Conservation (phyloP, 1,140 invertebrate genomes). For the Orius insidiosus region DNA sequence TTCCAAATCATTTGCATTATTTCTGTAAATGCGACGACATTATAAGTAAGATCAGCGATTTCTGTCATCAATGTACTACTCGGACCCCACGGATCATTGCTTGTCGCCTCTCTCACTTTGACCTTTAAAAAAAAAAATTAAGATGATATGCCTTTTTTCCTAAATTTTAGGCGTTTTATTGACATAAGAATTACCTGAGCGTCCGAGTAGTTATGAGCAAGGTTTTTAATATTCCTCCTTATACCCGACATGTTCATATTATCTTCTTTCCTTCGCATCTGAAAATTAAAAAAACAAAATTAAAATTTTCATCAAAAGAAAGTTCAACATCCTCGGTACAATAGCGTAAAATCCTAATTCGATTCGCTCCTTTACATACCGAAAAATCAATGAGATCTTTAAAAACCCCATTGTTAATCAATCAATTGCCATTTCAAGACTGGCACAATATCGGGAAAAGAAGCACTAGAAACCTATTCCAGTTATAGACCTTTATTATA, state of each 20-base stretch:
- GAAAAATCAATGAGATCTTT: too few species aligned
- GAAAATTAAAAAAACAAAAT: constrained; percentile 20
- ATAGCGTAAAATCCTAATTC: neutral
- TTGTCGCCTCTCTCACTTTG: constrained; percentile 93
- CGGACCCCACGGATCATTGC: constrained; percentile 99
- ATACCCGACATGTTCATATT: constrained; percentile 86
- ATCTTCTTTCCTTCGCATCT: constrained; percentile 57
- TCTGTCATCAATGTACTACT: constrained; percentile 97
- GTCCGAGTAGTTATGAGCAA: constrained; percentile 97
- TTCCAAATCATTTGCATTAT: constrained; percentile 99
- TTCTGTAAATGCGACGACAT: constrained; percentile 96
- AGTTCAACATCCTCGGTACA: neutral
- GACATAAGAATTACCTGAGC: constrained; percentile 63
- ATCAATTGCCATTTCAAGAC: too few species aligned
- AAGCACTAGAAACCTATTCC: too few species aligned
- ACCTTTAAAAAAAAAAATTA: constrained; percentile 38
- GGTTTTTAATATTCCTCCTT: constrained; percentile 90
- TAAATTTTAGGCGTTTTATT: too few species aligned
- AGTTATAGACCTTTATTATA: too few species aligned
- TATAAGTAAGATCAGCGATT: constrained; percentile 97
- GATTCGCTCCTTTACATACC: too few species aligned
- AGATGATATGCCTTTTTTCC: too few species aligned
- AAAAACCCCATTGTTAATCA: too few species aligned
- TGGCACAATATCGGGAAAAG: too few species aligned
- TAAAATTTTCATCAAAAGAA: neutral